Evolutionary conservation across 2,113 vertebrate genomes (phyloP).

Genomic region (Irena cyanogastra): DNA sequence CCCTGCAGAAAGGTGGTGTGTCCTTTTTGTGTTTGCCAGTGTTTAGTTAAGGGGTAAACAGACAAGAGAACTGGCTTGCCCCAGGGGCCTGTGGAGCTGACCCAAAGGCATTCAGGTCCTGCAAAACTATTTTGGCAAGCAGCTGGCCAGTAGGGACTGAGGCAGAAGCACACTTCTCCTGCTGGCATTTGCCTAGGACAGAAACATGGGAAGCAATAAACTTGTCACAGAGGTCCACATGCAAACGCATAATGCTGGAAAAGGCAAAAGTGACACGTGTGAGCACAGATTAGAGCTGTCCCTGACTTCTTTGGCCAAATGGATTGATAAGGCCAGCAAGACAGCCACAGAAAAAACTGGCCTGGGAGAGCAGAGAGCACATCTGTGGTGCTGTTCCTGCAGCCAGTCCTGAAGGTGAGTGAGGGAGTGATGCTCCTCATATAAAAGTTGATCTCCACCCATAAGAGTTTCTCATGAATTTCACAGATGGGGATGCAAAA

Average conservation of each 20-base stretch:
- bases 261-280: not conserved
- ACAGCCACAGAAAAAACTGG: not conserved
- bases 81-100: not conserved
- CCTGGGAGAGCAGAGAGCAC: not conserved
- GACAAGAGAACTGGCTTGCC: not conserved
- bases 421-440: not conserved
- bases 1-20: not conserved
- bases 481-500: not conserved
- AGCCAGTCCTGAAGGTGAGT: not conserved
- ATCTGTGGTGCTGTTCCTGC: not conserved
- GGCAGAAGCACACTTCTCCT: not conserved
- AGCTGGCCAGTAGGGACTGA: not conserved
- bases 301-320: not conserved
- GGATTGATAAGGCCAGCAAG: not conserved
- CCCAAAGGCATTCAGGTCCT: not conserved
- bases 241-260: not conserved
- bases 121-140: not conserved
- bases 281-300: not conserved
- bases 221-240: not conserved
- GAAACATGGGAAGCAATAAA: not conserved
- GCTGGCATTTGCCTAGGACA: not conserved
- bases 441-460: not conserved
- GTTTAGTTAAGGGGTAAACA: constrained; percentile 31
- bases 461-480: not conserved
- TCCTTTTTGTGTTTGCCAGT: not conserved